Evolutionary conservation across 2,888 invertebrate species (phyloP), one percentile per base, ranked within the genome.

Genomic region (Myathropa florea): DNA sequence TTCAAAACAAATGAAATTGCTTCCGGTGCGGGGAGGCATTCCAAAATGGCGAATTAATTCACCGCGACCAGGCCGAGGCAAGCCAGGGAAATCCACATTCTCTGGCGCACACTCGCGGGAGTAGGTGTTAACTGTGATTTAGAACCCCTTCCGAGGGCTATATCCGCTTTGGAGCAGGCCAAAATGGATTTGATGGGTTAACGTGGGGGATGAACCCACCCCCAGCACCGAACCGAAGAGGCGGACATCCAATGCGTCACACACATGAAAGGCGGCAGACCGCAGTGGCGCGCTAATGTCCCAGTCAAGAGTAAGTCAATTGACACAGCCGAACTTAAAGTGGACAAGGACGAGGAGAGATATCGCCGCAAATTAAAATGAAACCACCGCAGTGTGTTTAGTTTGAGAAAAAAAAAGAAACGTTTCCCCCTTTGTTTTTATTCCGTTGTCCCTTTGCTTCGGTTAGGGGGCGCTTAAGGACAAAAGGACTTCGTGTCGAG

Each of bases 81-180:
- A 26, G 55, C 55, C 14, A 39, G 53, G 33, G 26, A 53, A 55
- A 53, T 65, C 6, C 57, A 6, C 36, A 57, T 3, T 46, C 24
- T 55, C 3, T 24, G 21, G 18, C 18, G 55, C 9, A 7, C 55
- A 46, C 36, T 28, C 4, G 9, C 39, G 23, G 24, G 46, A 28
- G 70, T 36, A 63, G 64, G 79, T 79, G 79, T 65, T 70, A 76
- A 81, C 76, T 71, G 77, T 76, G 76, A 85, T 81, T 85, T 67
- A 72, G 72, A 71, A 68, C 76, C 46, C 28, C 77, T 77, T 63
- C 72, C 76, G 55, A 76, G 53, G 21, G 73, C 68, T 33, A 73
- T 70, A 79, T 73, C 67, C 79, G 57, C 65, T 78, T 61, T 21
- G 3, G 30, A 39, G 39, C 14, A 59, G 59, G 36, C n/a, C 10